Evolutionary conservation across 2,888 invertebrate species (phyloP), one percentile per base, ranked within the genome.

Genomic region (Synanthedon vespiformis): DNA sequence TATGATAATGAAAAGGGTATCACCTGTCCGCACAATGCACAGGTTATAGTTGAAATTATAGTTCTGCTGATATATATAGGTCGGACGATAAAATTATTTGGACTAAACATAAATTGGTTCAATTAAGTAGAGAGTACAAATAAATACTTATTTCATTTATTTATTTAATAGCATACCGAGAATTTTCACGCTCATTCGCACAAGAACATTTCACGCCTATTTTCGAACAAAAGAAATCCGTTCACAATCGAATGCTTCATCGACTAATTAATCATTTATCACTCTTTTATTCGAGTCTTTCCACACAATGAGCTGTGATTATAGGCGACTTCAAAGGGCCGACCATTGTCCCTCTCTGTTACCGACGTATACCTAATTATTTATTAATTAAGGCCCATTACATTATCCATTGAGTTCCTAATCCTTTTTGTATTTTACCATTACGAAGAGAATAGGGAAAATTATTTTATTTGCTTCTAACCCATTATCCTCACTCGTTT

Each of bases 341-440:
- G 22, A 12, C 48, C 48, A 48, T 48, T 48, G 16, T 12, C 54
- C n/a, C 34, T 4, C 41, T 74, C 70, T 13, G 61, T 54, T 48
- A 63, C 59, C 11, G 63, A 58, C 2, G 67, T 59, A 56, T 61
- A 69, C 81, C 80, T 80, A 48, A 48, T 48, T 48, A 48, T 16
- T 48, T 48, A 48, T 16, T 48, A 40, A 16, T 40, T n/a, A 22
- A 52, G 16, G 5, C 1, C 14, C 40, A 11, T 14, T 51, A 13
- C 12, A 40, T 34, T 40, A 48, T 48, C 48, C 48, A 16, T 48
- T 48, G 22, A 48, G 12, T 48, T 48, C 48, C 16, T 1, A 48
- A 14, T 48, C 48, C 13, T 48, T 48, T 48, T 18, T 48, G 4
- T 48, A 48, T 16, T 48, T 13, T 22, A 22, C 4, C 48, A 14